These are phyloP conservation scores for Asarcornis scutulata DNA, from an alignment of 2,113 vertebrate genomes.

Conservation along the genomic window DNA sequence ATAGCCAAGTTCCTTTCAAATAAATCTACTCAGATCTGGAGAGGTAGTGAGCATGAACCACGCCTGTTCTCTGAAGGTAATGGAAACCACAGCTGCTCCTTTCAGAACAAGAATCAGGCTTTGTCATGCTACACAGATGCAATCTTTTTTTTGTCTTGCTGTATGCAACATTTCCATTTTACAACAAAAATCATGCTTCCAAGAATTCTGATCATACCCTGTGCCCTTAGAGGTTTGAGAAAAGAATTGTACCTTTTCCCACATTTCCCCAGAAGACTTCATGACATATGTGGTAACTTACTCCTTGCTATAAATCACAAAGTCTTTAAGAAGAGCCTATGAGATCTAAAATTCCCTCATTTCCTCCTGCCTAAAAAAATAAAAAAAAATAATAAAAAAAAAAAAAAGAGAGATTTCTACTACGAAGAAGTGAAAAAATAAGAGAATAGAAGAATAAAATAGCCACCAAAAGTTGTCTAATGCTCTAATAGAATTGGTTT, in stretches of 20 bases:
- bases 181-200: neutral
- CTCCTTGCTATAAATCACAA: neutral
- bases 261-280: neutral
- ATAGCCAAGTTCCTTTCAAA: slow-evolving; percentile 27
- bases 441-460: neutral
- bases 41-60: neutral
- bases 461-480: neutral
- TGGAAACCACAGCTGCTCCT: slow-evolving; percentile 11
- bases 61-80: slow-evolving; percentile 51
- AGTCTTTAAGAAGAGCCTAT: neutral
- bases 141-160: neutral
- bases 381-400: neutral
- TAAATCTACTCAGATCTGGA: neutral
- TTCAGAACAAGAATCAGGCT: neutral
- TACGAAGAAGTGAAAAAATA: neutral
- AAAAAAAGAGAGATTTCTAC: neutral
- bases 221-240: neutral
- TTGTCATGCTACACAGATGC: slow-evolving; percentile 15
- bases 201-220: neutral
- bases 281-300: neutral
- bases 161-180: slow-evolving; percentile 4
- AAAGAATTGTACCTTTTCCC: neutral
- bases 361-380: too few species aligned
- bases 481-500: neutral
- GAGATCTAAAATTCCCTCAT: neutral